phyloP scores from a whole-genome alignment of 35 echinoderm and acorn worm genomes.

The Apostichopus parvimensis region DNA sequence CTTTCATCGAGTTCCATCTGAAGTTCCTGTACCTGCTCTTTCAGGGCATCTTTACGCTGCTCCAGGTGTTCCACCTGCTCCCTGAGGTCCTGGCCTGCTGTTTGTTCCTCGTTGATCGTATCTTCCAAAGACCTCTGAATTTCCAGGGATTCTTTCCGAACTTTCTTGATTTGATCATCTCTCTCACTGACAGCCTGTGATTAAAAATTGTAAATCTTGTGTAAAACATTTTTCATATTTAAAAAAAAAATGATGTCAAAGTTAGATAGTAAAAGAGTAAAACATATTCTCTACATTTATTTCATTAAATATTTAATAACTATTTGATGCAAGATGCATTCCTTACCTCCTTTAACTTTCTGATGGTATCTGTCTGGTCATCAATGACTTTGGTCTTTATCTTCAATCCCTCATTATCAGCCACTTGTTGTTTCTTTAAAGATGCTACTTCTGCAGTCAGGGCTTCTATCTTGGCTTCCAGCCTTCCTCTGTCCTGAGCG shows the following conservation, averaged over 20 bases:
- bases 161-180: constrained; percentile 79
- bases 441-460: constrained; percentile 77
- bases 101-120: constrained; percentile 72
- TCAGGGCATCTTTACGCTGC: constrained; percentile 86
- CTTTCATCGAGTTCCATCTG: constrained; percentile 90
- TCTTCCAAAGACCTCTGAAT: constrained; percentile 85
- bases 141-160: constrained; percentile 71
- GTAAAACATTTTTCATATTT: no score
- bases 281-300: no score
- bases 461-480: constrained; percentile 88
- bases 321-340: no score
- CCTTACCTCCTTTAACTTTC: constrained; percentile 95
- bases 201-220: background rate
- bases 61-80: constrained; percentile 83
- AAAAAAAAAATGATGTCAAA: no score
- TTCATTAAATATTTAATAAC: no score
- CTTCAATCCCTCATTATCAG: constrained; percentile 89
- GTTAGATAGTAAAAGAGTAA: no score
- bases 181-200: constrained; percentile 76
- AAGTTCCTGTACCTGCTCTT: constrained; percentile 73
- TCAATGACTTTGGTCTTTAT: constrained; percentile 97
- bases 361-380: constrained; percentile 98
- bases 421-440: constrained; percentile 84
- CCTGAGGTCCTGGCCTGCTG: constrained; percentile 67
- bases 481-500: constrained; percentile 93